Percentiles rank a stretch among this genome's conserved stretches.
phyloP scores from a whole-genome alignment of 2,888 invertebrate species.

The Drosophila hamatofila region DNA sequence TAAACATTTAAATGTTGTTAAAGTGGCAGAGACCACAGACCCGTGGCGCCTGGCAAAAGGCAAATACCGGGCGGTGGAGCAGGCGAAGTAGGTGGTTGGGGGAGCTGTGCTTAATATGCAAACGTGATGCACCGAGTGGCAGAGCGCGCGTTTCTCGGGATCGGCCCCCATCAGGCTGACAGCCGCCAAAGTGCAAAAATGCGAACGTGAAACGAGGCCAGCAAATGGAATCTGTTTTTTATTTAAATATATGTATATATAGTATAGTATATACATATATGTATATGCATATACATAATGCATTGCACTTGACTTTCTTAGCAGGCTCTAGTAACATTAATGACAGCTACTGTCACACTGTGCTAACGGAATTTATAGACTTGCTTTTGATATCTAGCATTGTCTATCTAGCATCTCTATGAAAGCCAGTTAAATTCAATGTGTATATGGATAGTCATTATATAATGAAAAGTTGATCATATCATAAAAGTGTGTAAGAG shows the following conservation, averaged over 20 bases:
- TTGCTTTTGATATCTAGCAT: neutral
- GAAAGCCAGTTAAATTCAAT: neutral
- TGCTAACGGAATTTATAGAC: conserved; percentile 11
- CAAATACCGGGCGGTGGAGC: conserved; percentile 18
- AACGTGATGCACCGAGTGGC: conserved; percentile 64
- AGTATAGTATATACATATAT: neutral
- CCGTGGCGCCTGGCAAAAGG: conserved; percentile 62
- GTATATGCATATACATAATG: neutral
- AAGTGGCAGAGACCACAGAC: conserved; percentile 49
- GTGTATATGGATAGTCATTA: neutral
- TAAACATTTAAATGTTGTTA: conserved; percentile 76
- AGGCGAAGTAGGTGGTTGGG: neutral
- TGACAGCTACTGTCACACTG: neutral
- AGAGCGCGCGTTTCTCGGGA: conserved; percentile 48
- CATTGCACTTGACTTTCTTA: conserved; percentile 5
- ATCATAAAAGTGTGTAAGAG: too few relatives aligned
- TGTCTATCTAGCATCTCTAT: neutral
- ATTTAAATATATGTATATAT: conserved; percentile 4
- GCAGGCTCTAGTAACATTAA: neutral
- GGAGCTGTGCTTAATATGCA: conserved; percentile 71
- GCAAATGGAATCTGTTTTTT: conserved; percentile 34
- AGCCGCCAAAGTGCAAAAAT: conserved; percentile 71
- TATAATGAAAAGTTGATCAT: neutral
- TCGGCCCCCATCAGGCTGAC: conserved; percentile 52
- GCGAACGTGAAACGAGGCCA: conserved; percentile 70